Conservation (phyloP, 2,888 invertebrate genomes). For the Spialia ferax region DNA sequence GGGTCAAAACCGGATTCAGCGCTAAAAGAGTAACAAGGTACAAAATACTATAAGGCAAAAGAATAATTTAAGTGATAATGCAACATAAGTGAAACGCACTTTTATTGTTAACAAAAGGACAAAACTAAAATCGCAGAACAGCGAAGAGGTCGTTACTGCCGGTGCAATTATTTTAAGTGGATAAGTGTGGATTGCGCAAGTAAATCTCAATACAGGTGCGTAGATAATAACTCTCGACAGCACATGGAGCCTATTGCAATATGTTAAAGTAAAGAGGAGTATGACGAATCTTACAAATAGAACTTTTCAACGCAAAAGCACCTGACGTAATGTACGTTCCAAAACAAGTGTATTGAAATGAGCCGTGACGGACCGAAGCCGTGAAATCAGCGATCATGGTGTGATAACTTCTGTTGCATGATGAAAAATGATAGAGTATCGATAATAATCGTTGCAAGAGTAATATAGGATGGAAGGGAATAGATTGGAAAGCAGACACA, state of each 20-base stretch:
- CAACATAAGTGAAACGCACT: neutral
- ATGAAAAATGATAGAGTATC: constrained; percentile 40
- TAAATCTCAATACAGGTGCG: constrained; percentile 35
- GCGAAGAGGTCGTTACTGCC: constrained; percentile 16
- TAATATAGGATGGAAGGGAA: constrained; percentile 33
- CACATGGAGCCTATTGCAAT: constrained; percentile 57
- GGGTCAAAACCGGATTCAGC: no score
- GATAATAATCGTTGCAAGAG: constrained; percentile 36
- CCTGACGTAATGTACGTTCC: constrained; percentile 52
- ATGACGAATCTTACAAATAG: constrained; percentile 62
- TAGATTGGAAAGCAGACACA: constrained; percentile 39
- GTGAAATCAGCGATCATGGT: constrained; percentile 66
- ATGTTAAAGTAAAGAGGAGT: constrained; percentile 56
- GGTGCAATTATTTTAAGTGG: constrained; percentile 36
- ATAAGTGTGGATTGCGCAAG: constrained; percentile 36
- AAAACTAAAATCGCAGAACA: constrained; percentile 25
- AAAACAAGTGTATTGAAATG: constrained; percentile 69
- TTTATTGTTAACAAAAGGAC: neutral
- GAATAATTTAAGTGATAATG: neutral
- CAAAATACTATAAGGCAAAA: neutral
- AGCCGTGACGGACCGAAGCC: constrained; percentile 62
- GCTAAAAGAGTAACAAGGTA: neutral
- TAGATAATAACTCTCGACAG: constrained; percentile 30
- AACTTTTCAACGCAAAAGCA: constrained; percentile 42
- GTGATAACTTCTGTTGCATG: constrained; percentile 41